phyloP scores from a whole-genome alignment of 2,888 invertebrate species.

The Hemistola chrysoprasaria region DNA sequence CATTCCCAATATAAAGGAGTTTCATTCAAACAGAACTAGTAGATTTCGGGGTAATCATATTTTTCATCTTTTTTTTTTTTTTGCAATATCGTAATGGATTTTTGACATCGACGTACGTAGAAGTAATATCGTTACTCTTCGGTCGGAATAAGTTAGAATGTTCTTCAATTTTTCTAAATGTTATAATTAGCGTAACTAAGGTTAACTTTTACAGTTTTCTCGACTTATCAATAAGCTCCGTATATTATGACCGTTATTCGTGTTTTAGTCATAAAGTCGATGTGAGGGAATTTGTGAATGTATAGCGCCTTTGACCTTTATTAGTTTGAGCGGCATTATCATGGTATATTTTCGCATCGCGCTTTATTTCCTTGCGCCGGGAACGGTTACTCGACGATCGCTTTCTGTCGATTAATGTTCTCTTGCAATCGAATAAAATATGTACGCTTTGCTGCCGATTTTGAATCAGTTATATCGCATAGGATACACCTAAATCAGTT shows the following conservation, averaged over 20 bases:
- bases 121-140: slow-evolving; percentile 52
- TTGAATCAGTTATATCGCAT: slow-evolving; percentile 32
- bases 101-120: slow-evolving; percentile 43
- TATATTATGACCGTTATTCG: slow-evolving; percentile 39
- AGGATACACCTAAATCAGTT: slow-evolving; percentile 17
- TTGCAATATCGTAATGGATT: slow-evolving; percentile 40
- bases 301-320: slow-evolving; percentile 38
- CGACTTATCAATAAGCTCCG: slow-evolving; percentile 48
- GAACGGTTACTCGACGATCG: slow-evolving; percentile 26
- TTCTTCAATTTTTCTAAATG: slow-evolving; percentile 58
- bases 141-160: slow-evolving; percentile 63
- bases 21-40: slow-evolving; percentile 13
- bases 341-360: slow-evolving; percentile 25
- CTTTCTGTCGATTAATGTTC: slow-evolving; percentile 28
- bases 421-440: slow-evolving; percentile 43
- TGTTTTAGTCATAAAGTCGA: slow-evolving; percentile 35
- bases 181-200: slow-evolving; percentile 64
- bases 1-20: slow-evolving; percentile 28
- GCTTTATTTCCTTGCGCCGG: slow-evolving; percentile 17
- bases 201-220: slow-evolving; percentile 59
- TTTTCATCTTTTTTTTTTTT: slow-evolving; percentile 42
- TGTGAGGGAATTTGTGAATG: slow-evolving; percentile 38
- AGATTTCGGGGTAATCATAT: slow-evolving; percentile 27
- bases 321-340: slow-evolving; percentile 39
- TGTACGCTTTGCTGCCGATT: slow-evolving; percentile 42